A percentile compares a stretch with the other conserved stretches of the same genome.
Evolutionary conservation across 2,888 invertebrate species (phyloP).

Genomic region (Acrobasis suavella): DNA sequence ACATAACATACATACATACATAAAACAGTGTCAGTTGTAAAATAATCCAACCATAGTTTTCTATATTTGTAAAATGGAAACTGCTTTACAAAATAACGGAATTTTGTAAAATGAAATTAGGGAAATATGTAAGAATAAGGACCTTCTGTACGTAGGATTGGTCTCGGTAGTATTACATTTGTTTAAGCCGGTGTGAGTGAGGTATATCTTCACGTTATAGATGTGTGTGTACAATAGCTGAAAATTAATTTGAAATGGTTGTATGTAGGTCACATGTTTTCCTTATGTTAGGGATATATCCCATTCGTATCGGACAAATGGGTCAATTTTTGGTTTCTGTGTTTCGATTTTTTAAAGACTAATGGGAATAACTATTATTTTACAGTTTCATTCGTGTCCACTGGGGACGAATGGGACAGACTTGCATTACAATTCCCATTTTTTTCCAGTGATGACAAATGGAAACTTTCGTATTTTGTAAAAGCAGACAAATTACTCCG

Average conservation of each 20-base stretch:
- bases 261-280: not conserved
- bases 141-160: constrained; percentile 25
- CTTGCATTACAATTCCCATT: too few species aligned
- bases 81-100: constrained; percentile 36
- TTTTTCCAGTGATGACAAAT: too few species aligned
- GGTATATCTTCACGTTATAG: not conserved
- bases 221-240: not conserved
- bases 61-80: constrained; percentile 60
- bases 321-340: too few species aligned
- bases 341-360: too few species aligned
- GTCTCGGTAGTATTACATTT: constrained; percentile 29
- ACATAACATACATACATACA: not conserved
- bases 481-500: too few species aligned
- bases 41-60: constrained; percentile 50
- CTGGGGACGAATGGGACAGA: too few species aligned
- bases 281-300: too few species aligned
- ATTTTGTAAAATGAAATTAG: constrained; percentile 35
- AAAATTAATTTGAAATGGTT: not conserved
- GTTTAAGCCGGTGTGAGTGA: not conserved
- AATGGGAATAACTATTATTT: too few species aligned
- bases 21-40: constrained; percentile 15
- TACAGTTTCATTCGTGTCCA: too few species aligned
- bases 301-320: too few species aligned
- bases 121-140: constrained; percentile 28
- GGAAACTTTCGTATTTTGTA: too few species aligned